phyloP scores from a whole-genome alignment of 2,797 vertebrate genomes.

The Psittacula derbiana region DNA sequence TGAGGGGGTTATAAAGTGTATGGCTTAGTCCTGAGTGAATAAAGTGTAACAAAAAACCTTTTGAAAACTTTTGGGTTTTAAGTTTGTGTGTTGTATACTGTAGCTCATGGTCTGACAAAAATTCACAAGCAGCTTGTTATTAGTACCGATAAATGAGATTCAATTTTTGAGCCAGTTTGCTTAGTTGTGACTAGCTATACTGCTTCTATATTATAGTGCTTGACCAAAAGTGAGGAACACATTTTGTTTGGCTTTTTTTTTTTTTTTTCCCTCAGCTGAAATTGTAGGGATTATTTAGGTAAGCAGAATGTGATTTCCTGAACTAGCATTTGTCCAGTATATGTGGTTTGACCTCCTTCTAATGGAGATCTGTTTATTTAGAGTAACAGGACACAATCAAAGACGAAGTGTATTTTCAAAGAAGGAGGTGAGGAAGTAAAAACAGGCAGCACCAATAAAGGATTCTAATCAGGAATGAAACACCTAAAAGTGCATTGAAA shows the following conservation, averaged over 20 bases:
- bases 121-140: background rate
- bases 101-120: background rate
- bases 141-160: background rate
- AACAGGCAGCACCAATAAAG: conserved; percentile 29
- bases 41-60: background rate
- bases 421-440: conserved; percentile 28
- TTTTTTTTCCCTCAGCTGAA: background rate
- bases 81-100: background rate
- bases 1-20: background rate
- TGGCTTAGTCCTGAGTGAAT: background rate
- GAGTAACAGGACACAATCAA: conserved; percentile 42
- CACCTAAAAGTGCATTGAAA: conserved; percentile 15
- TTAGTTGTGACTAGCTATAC: background rate
- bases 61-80: background rate
- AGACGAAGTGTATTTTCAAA: conserved; percentile 32
- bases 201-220: background rate
- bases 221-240: background rate
- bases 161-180: background rate
- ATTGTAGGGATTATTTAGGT: background rate
- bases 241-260: rapidly evolving
- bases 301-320: conserved; percentile 52
- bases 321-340: conserved; percentile 29
- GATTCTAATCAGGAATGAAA: conserved; percentile 49
- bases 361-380: conserved; percentile 41
- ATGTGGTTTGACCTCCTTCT: conserved; percentile 5